These are phyloP conservation scores for Drosophila biarmipes DNA, from an alignment of 1,140 invertebrate species.

Conservation along the genomic window DNA sequence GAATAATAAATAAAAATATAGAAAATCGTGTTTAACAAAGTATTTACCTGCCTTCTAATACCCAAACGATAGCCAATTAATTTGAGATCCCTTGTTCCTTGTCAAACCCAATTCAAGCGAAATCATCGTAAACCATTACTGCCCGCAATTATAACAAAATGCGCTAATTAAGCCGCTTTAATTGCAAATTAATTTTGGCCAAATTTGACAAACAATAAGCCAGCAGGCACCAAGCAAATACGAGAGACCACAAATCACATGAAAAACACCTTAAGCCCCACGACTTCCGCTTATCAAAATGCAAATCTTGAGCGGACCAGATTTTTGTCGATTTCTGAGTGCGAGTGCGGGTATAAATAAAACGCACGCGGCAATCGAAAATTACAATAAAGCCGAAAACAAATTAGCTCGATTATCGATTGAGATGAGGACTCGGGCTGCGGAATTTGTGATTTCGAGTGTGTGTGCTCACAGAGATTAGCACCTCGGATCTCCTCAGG, in stretches of 20 bases:
- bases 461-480: slow-evolving; percentile 37
- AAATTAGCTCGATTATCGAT: slow-evolving; percentile 78
- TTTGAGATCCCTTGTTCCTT: slow-evolving; percentile 11
- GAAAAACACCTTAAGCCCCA: slow-evolving; percentile 26
- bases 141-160: slow-evolving; percentile 64
- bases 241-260: slow-evolving; percentile 11
- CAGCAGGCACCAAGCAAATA: not conserved
- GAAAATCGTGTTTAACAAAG: too few species aligned
- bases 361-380: slow-evolving; percentile 63
- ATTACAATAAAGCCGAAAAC: slow-evolving; percentile 58
- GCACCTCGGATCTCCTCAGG: slow-evolving; percentile 47
- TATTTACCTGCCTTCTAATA: too few species aligned
- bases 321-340: slow-evolving; percentile 37
- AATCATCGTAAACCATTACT: slow-evolving; percentile 46
- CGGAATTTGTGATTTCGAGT: slow-evolving; percentile 4
- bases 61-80: slow-evolving; percentile 3
- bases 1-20: not conserved
- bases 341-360: slow-evolving; percentile 66
- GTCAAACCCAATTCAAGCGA: not conserved
- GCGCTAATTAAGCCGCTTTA: slow-evolving; percentile 63
- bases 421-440: slow-evolving; percentile 17
- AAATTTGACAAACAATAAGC: slow-evolving; percentile 44
- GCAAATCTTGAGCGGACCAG: slow-evolving; percentile 54
- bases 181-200: slow-evolving; percentile 55
- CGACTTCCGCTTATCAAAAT: slow-evolving; percentile 76